A percentile compares a stretch with the other conserved stretches of the same genome.
These are phyloP conservation scores for Lysiphlebus fabarum DNA, from an alignment of 1,140 invertebrate species.

Conservation along the genomic window DNA sequence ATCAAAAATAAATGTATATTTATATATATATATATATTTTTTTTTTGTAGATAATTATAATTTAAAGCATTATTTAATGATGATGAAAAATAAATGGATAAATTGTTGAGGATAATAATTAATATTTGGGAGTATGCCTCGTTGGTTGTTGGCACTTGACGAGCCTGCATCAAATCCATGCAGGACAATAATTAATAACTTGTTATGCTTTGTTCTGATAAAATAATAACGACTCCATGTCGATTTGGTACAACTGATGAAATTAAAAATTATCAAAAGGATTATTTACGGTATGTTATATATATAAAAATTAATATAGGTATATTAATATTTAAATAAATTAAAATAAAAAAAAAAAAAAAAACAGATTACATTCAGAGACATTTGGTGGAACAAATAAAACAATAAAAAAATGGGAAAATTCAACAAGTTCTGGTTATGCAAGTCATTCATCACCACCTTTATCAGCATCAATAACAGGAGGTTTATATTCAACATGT, in stretches of 20 bases:
- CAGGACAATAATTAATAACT: constrained; percentile 28
- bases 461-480: constrained; percentile 26
- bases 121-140: constrained; percentile 29
- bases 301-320: background rate
- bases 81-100: background rate
- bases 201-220: constrained; percentile 37
- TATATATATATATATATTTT: background rate
- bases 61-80: background rate
- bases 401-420: constrained; percentile 38
- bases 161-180: constrained; percentile 40
- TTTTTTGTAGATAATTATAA: background rate
- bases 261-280: constrained; percentile 18
- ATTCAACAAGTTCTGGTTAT: constrained; percentile 44
- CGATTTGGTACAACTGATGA: constrained; percentile 26
- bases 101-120: constrained; percentile 1
- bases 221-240: constrained; percentile 29
- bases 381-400: constrained; percentile 31
- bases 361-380: constrained; percentile 37
- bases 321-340: background rate
- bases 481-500: constrained; percentile 34
- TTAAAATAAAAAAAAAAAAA: background rate
- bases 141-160: constrained; percentile 37
- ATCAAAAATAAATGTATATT: background rate
- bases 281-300: constrained; percentile 23
- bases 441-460: constrained; percentile 40